Evolutionary conservation across 2,888 invertebrate species (phyloP).

Genomic region (Spilosoma lubricipeda): DNA sequence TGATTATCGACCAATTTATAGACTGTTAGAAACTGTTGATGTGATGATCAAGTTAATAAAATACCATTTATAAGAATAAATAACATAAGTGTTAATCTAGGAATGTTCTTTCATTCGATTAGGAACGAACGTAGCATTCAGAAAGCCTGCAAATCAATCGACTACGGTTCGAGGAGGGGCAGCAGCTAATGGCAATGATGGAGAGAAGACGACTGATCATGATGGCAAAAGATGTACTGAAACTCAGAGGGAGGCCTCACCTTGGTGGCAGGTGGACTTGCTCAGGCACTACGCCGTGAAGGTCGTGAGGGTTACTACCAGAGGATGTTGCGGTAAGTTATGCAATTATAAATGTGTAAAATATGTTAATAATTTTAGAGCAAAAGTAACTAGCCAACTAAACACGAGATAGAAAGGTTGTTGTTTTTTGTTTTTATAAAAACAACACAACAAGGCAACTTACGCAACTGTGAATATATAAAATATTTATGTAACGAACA

Average conservation of each 20-base stretch:
- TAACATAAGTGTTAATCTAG: background rate
- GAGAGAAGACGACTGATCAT: constrained; percentile 93
- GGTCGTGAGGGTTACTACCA: constrained; percentile 94
- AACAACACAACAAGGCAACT: background rate
- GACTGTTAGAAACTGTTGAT: no score
- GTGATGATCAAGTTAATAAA: no score
- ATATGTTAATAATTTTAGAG: background rate
- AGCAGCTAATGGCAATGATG: constrained; percentile 95
- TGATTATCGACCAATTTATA: no score
- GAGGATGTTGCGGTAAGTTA: constrained; percentile 91
- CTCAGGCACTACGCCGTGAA: constrained; percentile 93
- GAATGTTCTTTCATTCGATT: constrained; percentile 24
- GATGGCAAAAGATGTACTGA: constrained; percentile 96
- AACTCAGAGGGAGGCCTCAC: constrained; percentile 95
- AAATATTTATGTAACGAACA: no score
- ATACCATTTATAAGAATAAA: background rate
- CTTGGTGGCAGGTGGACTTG: constrained; percentile 97
- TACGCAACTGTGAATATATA: no score
- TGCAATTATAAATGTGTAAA: background rate
- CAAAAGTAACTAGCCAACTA: background rate
- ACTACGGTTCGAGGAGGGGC: constrained; percentile 94
- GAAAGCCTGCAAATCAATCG: constrained; percentile 96
- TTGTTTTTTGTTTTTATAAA: background rate
- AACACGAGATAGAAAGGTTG: background rate
- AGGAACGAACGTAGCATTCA: constrained; percentile 94